Base-by-base conservation (phyloP, 2,797 vertebrate species). In the Myripristis murdjan region DNA sequence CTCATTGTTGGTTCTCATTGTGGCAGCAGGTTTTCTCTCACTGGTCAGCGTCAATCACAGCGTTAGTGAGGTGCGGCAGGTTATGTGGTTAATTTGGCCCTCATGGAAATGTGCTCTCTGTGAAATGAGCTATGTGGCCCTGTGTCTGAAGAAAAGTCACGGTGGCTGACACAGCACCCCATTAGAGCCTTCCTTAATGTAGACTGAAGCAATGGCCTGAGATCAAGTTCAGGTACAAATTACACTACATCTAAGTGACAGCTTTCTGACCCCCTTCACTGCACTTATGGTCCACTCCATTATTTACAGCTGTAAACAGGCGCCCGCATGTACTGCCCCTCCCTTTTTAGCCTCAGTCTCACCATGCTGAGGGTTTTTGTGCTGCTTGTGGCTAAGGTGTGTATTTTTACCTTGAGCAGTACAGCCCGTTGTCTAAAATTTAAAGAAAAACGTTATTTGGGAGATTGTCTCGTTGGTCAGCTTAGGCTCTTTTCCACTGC, bases 281-380 rank as follows among this genome's bases (percentile, higher is more conserved):
- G 69, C 72, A 78, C 73, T 81, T 70, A 70, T 49, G 55, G 39
- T 70, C 75, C 68, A 26, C 73, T 76, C 54, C 54, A 56, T 84
- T 79, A 86, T 84, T 89, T 86, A 88, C 77, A 68, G 78, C 33
- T 77, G 75, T 85, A 83, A 86, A 89, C 75, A 77, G 57, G 48
- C 51, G 61, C 57, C 61, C 37, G 51, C 52, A 26, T 11, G 10
- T 4, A 4, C 37, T 4, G 12, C 9, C 15, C 18, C 39, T 61
- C 57, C 37, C 41, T 54, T 55, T 1, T 3, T 5, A 48, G 54
- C 47, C 18, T 39, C 52, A 49, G 41, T 37, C 57, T 39, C 31
- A 28, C 39, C 26, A 15, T 43, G 65, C 57, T 55, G 49, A 6
- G 1, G 24, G 9, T n/a, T 57, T 39, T 61, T 65, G 24, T 48